Evolutionary conservation across 2,113 vertebrate genomes (phyloP), one percentile per base, ranked within the genome.

Genomic region (Myrmophylax atrothorax): DNA sequence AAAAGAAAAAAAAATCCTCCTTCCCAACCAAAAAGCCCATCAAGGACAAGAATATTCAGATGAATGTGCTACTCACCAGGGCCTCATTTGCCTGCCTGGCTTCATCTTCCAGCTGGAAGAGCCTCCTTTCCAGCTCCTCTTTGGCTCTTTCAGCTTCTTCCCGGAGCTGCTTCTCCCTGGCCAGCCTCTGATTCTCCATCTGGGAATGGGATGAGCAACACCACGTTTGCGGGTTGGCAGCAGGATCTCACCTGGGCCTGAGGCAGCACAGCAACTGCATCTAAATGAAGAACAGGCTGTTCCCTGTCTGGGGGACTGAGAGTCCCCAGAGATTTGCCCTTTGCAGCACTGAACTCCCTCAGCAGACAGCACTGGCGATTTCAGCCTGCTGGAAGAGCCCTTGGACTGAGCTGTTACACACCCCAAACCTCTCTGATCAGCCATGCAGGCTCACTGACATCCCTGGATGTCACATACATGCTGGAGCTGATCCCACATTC

Each of bases 101-200:
- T 91, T 99, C 98, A 20, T 99, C 99, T 93, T 99, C 99, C 95
- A 99, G 96, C 97, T 99, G 98, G 96, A 99, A 99, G 19, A 99
- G 97, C 18, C 98, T 97, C 75, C 98, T 98, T 75, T 99, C 99
- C 98, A 99, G 98, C 62, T 99, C 99, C 23, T 99, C 98, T 83
- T 99, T 99, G 62, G 98, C 98, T 89, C 98, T 95, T 92, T 99
- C 99, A 0, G 98, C 99, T 70, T 99, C 99, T 93, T 99, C 99
- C 58, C 99, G 97, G 97, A 99, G 98, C 96, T 99, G 98, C 97
- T 99, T 99, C 95, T 99, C 99, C 80, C 98, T 98, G 35, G 98
- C 98, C 87, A 99, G 93, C 80, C 99, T 99, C 94, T 99, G 99
- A 74, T 98, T 98, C 96, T 99, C 99, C 98, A 99, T 98, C 99